Base-by-base conservation (phyloP, 2,888 invertebrate genomes). In the Scrobipalpa atriplicella region DNA sequence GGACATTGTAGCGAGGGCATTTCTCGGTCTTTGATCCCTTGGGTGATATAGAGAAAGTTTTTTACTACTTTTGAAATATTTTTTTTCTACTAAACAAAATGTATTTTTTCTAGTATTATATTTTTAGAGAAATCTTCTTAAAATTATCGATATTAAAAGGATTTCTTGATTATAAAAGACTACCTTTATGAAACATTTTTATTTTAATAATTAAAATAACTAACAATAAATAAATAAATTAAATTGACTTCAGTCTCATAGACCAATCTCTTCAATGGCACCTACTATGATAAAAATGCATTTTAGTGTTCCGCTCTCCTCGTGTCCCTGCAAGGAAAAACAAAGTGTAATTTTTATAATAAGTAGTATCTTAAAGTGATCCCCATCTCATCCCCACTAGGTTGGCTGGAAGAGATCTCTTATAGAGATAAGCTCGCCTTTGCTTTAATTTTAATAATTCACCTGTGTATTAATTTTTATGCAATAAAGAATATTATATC, bases 11-110 rank as follows among this genome's bases (percentile, higher is more conserved):
- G 82, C 76, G 72, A 70, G 65, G 71, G 64, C 73, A 64, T 70
- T 74, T 76, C 75, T 78, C 75, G 80, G 78, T 80, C 79, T 81
- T 79, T 83, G 86, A 86, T 86, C 83, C 82, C 77, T 72, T 80
- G 81, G 72, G 72, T 74, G 82, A 82, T 80, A 81, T 74, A 78
- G 86, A 79, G 90, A 90, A 91, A 91, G 89, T 90, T 72, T 84
- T 87, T 87, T 11, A 63, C 51, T 3, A 52, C 3, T 29, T 10
- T 1, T 10, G 10, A 19, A 54, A 18, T 19, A 52, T 51, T 16
- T 16, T 16, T 16, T 16, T 51, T 51, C 7, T 6, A 2, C 16
- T 8, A 7, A 47, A 3, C 13, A 3, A 41, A 47, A 13, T 3
- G n/a, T 11, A 47, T 47, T 16, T 47, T n/a, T n/a, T 36, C 19